Base-by-base conservation (phyloP, 35 echinoderm and acorn worm genomes). In the Ophiothrix spiculata region DNA sequence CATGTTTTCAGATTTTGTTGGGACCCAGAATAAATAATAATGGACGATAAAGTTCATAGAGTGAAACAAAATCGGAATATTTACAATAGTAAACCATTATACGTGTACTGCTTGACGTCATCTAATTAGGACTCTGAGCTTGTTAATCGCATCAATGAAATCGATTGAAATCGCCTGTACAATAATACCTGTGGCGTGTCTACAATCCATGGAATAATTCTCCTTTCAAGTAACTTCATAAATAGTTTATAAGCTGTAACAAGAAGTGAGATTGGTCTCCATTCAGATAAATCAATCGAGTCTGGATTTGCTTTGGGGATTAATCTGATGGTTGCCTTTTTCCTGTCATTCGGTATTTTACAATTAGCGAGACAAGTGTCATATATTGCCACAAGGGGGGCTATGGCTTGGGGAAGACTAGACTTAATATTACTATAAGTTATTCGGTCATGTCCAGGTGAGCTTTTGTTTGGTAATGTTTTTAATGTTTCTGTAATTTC, bases 281-380 rank as follows among this genome's bases (percentile, higher is more conserved):
- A 69, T n/a, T 69, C 60, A 4, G 60, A 15, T 69, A 69, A 25
- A 69, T 69, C 60, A 15, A 69, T 69, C 17, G 60, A 69, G 60
- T 69, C 60, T 4, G 17, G 17, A 69, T n/a, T 69, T 25, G 60
- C 60, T 69, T 69, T 69, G 10, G 60, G 60, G 17, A 69, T 69
- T n/a, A 69, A 69, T 69, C 60, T 69, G 23, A 69, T n/a, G 16
- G 60, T 69, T 25, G 60, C 60, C 60, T 69, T 69, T n/a, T 69
- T 69, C 60, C 60, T 25, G 60, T 69, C 60, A 69, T 69, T 28
- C 23, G 60, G 60, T n/a, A 69, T 28, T n/a, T 69, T 69, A n/a
- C 60, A 15, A 25, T 69, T 69, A 12, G 23, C 60, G 3, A 69
- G 2, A 28, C 60, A 69, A 25, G 60, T 69, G 23, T 69, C 29